Conservation (phyloP, 2,113 vertebrate species). For the Hyperopisus bebe region DNA sequence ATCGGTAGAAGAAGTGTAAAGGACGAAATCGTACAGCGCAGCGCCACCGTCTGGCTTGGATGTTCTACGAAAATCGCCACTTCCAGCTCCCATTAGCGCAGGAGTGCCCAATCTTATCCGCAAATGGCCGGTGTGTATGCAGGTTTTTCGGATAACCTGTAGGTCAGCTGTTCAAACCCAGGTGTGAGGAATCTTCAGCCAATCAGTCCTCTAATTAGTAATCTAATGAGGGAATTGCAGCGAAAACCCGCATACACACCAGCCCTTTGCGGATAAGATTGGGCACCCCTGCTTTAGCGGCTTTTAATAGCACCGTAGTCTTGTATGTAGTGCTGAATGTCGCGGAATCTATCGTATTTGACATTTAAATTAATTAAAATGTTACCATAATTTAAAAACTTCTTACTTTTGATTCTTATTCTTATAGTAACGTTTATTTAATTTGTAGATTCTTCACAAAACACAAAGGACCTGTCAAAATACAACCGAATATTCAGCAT, state of each 20-base stretch:
- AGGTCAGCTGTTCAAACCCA: too few relatives aligned
- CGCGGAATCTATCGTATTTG: background rate
- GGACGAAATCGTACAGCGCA: background rate
- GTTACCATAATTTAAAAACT: background rate
- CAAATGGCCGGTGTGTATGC: too few relatives aligned
- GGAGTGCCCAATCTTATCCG: too few relatives aligned
- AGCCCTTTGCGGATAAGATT: too few relatives aligned
- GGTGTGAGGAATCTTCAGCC: too few relatives aligned
- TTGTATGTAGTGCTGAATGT: background rate
- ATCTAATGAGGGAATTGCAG: too few relatives aligned
- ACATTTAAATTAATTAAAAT: background rate
- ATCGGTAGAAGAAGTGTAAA: background rate
- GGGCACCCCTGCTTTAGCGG: too few relatives aligned
- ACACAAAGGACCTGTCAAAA: background rate
- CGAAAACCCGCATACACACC: too few relatives aligned
- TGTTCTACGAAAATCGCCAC: background rate
- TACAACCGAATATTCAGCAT: background rate
- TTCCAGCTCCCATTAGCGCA: background rate
- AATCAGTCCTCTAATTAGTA: too few relatives aligned
- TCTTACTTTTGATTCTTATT: background rate
- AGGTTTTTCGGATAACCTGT: too few relatives aligned
- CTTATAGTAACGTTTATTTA: background rate
- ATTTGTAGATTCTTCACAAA: background rate
- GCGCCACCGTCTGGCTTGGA: conserved; percentile 1
- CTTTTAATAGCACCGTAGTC: background rate